Base-by-base conservation (phyloP, 1,140 invertebrate genomes). In the Ylistrum balloti region DNA sequence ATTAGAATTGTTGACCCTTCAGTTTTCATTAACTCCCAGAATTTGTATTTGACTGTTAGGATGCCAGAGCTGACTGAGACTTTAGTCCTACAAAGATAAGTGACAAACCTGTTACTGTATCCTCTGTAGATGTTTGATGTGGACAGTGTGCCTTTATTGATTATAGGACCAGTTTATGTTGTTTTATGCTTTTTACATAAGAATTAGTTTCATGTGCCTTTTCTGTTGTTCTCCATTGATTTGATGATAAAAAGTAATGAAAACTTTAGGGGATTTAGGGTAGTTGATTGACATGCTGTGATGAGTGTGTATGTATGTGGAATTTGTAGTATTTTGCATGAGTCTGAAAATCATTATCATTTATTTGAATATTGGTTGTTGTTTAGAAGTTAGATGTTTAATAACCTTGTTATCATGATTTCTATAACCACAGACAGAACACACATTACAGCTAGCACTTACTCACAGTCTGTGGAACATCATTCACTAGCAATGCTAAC, bases 301-400 rank as follows among this genome's bases (percentile, higher is more conserved):
- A 74, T 74, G 56, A 28, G 41, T 74, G 56, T 74, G 56, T 74
- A n/a, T 74, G 56, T 74, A 5, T 48, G 45, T 48, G 45, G n/a
- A n/a, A n/a, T 20, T 20, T 74, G 56, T 74, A 28, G 5, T 28
- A 74, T 74, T 5, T 74, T 28, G 56, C 56, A 74, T 74, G 56
- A 74, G n/a, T 3, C 0, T 74, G 22, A 28, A 28, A 1, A 74
- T 74, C 22, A 74, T 74, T 74, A 1, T 45, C 1, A 45, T 45
- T 74, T 74, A 74, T 74, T n/a, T n/a, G n/a, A n/a, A n/a, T n/a
- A 74, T 74, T n/a, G 56, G 56, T 74, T 74, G 56, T 74, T 74
- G 56, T 74, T 22, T 74, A 17, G 5, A 28, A 28, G 17, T 28
- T 56, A 56, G 45, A 15, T 56, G 45, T 22, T 20, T n/a, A n/a